Percentiles rank a stretch among this genome's conserved stretches.
Evolutionary conservation across 2,797 vertebrate species (phyloP).

Genomic region (Austrolebias charrua): DNA sequence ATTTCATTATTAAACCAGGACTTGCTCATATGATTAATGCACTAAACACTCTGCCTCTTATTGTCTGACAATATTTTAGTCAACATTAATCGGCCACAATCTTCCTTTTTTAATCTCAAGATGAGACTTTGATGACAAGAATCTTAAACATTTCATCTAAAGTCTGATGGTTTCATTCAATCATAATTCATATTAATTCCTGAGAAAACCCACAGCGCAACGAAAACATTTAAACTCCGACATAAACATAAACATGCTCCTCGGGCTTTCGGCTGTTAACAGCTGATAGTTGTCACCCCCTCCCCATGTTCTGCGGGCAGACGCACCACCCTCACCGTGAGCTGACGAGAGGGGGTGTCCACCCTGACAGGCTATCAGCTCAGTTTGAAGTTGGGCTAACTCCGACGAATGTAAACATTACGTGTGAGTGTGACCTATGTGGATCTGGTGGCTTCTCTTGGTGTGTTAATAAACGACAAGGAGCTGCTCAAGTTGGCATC

Average conservation of each 20-base stretch:
- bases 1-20: background rate
- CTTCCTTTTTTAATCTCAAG: background rate
- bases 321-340: conserved; percentile 22
- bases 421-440: too few species aligned
- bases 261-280: background rate
- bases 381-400: background rate
- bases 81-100: background rate
- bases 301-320: background rate
- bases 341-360: conserved; percentile 49
- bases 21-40: background rate
- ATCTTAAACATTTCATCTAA: background rate
- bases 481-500: too few species aligned
- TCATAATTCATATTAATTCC: background rate
- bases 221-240: background rate
- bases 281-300: conserved; percentile 48
- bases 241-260: conserved; percentile 12
- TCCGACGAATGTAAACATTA: conserved; percentile 1
- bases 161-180: too few species aligned
- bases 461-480: too few species aligned
- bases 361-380: conserved; percentile 5
- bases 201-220: background rate
- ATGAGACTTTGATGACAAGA: background rate
- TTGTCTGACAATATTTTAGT: background rate
- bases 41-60: background rate
- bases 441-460: too few species aligned